A percentile compares a stretch with the other conserved stretches of the same genome.
These are phyloP conservation scores for Pseudomyrmex pallidus DNA, from an alignment of 1,140 invertebrate genomes.

Conservation along the genomic window DNA sequence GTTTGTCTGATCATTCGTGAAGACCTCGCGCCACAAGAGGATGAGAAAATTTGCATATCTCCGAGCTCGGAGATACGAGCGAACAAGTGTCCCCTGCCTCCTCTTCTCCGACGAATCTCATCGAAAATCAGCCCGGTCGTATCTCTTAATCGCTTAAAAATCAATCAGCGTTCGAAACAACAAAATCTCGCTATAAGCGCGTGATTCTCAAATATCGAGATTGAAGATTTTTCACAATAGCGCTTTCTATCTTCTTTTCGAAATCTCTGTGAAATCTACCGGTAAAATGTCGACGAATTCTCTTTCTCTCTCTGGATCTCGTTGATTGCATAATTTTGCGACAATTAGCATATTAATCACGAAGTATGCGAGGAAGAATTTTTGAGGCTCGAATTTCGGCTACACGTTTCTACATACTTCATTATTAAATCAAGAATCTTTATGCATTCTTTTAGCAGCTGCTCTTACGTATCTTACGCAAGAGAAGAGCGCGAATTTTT, in stretches of 20 bases:
- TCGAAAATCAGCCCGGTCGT: conserved; percentile 38
- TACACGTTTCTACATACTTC: conserved; percentile 31
- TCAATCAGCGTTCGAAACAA: conserved; percentile 49
- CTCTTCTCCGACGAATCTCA: conserved; percentile 30
- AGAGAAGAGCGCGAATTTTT: neutral
- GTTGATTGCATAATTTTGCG: conserved; percentile 41
- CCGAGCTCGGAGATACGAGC: conserved; percentile 60
- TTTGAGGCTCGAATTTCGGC: conserved; percentile 6
- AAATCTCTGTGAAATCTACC: conserved; percentile 13
- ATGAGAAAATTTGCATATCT: conserved; percentile 72
- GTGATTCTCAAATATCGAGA: neutral
- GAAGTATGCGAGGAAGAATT: conserved; percentile 11
- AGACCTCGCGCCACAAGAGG: conserved; percentile 41
- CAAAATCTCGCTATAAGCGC: neutral
- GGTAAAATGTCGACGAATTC: conserved; percentile 14
- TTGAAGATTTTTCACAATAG: neutral
- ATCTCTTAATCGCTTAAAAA: conserved; percentile 64
- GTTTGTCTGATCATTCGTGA: conserved; percentile 68
- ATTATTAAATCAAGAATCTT: neutral
- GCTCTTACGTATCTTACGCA: neutral
- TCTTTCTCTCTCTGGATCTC: neutral
- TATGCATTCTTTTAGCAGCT: neutral
- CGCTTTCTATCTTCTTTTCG: neutral
- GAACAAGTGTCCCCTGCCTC: conserved; percentile 68
- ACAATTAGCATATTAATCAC: conserved; percentile 40